Base-by-base conservation (phyloP, 2,888 invertebrate species). In the Dolichopus griseipennis region DNA sequence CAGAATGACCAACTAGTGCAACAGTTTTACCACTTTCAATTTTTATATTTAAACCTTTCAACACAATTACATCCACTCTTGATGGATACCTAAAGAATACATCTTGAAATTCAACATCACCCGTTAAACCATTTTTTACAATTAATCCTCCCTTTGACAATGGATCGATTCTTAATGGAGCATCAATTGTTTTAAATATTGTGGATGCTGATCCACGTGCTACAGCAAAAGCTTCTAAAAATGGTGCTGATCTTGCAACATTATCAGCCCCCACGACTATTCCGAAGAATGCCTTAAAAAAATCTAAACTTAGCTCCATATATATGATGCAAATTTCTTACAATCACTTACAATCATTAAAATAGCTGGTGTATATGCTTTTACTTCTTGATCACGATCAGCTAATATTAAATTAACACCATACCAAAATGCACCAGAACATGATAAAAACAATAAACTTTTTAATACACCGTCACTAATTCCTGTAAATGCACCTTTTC, bases 351-450 rank as follows among this genome's bases (percentile, higher is more conserved):
- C 91, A 75, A 90, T 88, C 79, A 90, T 86, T 34, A 91, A 81
- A 0, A 86, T 87, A 0, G 87, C 88, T 0, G 90, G 85, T 0
- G 87, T 88, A 73, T 91, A 91, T 8, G 84, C 81, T 0, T 87
- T 86, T 10, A 79, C 75, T 0, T 77, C 80, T 65, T 85, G 82
- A 0, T 82, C 78, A 15, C 87, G 83, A 76, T 87, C 87, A 0
- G 86, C 84, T 62, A 90, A 75, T 67, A 91, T 88, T 21, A 92
- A 83, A 66, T 85, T 84, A 0, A 90, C 87, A 0, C 92, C 92
- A 76, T 90, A 92, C 89, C 90, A 92, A 78, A 92, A 92, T 0
- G 90, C 85, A 0, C 90, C 79, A 0, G 90, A 87, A 75, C 89
- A 89, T 12, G 88, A 86, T 41, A 86, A 83, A 75, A 89, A 91